Evolutionary conservation across 2,888 invertebrate species (phyloP), one percentile per base, ranked within the genome.

Genomic region (Sepiola atlantica): DNA sequence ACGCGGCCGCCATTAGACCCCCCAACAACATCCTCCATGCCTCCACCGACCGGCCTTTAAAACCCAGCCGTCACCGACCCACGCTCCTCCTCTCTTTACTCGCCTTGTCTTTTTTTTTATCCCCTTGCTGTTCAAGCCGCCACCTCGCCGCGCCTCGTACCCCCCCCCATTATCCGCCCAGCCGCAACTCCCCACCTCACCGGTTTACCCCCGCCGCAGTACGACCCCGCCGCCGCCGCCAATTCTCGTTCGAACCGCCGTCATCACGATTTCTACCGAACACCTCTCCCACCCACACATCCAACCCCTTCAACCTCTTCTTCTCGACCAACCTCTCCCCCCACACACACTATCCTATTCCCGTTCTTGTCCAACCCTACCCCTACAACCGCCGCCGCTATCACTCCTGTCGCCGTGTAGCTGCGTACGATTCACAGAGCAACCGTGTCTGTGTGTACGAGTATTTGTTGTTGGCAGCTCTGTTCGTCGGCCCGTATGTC

Each of bases 261-360:
- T 91, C 91, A 91, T 91, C 91, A 91, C 45, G 35, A 91, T 91
- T 54, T 45, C 45, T 91, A 91, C 91, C 91, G 45, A 91, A 77
- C 77, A 77, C 24, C 77, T n/a, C 24, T 28, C 91, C 35, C 18
- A 35, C 45, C 35, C 45, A 32, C 21, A 21, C 35, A 35, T 10
- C 91, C 0, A 35, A 35, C 21, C 8, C 0, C 91, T 10, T 35
- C 24, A 21, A 3, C n/a, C 14, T 18, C n/a, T 0, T 14, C n/a
- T 1, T 28, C 28, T 8, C 28, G 1, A 77, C 77, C n/a, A n/a
- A 20, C 12, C 77, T 2, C 77, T 16, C 8, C 45, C 45, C 45
- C 45, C 2, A 45, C 45, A 45, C 45, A 45, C 45, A 4, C 45
- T 45, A 8, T 8, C 8, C 45, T 45, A n/a, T n/a, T n/a, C n/a